Evolutionary conservation across 23 tunicate species (phyloP), one percentile per base, ranked within the genome.

Genomic region (Styela plicata): DNA sequence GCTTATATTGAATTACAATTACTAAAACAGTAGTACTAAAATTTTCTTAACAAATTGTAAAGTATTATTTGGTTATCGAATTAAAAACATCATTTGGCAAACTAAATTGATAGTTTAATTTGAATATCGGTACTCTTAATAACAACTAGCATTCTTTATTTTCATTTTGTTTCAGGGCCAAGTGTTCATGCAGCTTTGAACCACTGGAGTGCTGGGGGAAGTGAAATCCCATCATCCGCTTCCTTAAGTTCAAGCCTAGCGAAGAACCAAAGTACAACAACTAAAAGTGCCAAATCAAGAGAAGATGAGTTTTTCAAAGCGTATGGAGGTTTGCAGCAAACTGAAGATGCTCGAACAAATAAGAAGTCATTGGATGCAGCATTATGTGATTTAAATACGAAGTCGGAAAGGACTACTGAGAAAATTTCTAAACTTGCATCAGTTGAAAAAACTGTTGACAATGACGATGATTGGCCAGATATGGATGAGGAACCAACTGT

Each of bases 271-370:
- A 28, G 0, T 17, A 27, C 78, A 17, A 16, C 52, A 29, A 17
- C 0, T 0, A 21, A 76, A 53, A 53, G 31, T 1, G 31, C 64
- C 66, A 36, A 24, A 24, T 80, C 94, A 34, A 90, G 82, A 75
- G 96, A 90, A 67, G 96, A 90, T 26, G 96, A 85, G 21, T 90
- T 90, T 70, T 90, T 90, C 52, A 36, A 62, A 33, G 36, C 74
- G 2, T 85, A 86, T 33, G 74, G 74, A 5, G 81, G 81, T 31
- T 20, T 29, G 17, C 5, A 71, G 35, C 32, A 33, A 5, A 3
- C 34, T 16, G 37, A 17, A 27, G 81, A 76, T 22, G 25, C 31
- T 18, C 19, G 22, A 67, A 16, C 71, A 13, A 27, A 67, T 16
- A 29, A 10, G 17, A 24, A 25, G 17, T 25, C 24, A 29, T 67